These are phyloP conservation scores for Turritopsis rubra DNA, from an alignment of 30 jellyfish, hydroid and myxozoan genomes.

Conservation along the genomic window DNA sequence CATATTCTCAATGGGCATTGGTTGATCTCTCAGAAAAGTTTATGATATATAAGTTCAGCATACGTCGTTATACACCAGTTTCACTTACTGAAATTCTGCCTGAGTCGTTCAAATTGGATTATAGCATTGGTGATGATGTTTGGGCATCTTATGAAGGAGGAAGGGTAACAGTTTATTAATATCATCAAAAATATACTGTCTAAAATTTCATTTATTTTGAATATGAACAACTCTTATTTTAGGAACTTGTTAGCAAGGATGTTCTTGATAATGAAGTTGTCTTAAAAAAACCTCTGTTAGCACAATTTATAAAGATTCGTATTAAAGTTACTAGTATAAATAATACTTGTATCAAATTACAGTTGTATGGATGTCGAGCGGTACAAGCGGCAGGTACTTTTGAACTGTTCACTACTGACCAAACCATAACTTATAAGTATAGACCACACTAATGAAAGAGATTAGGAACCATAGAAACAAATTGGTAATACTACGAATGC, in stretches of 20 bases:
- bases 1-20: conserved; percentile 8
- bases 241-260: not conserved
- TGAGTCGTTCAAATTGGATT: conserved; percentile 8
- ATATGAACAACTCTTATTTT: not conserved
- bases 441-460: no score
- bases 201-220: not conserved
- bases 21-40: not conserved
- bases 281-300: not conserved
- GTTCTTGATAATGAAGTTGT: not conserved
- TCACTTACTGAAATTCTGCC: conserved; percentile 4
- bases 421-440: no score
- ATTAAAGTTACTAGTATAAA: not conserved
- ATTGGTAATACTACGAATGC: no score
- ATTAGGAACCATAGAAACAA: no score
- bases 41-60: conserved; percentile 9
- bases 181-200: not conserved
- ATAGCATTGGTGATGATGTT: conserved; percentile 14
- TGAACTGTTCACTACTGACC: no score
- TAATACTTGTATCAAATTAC: conserved; percentile 25
- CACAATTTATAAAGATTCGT: conserved; percentile 20
- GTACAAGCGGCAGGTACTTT: conserved; percentile 7
- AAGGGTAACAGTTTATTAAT: not conserved
- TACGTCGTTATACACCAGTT: conserved; percentile 9
- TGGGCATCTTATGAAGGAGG: conserved; percentile 29
- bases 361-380: conserved; percentile 33